Evolutionary conservation across 2,888 invertebrate species (phyloP), one percentile per base, ranked within the genome.

Genomic region (Antheraea yamamai): DNA sequence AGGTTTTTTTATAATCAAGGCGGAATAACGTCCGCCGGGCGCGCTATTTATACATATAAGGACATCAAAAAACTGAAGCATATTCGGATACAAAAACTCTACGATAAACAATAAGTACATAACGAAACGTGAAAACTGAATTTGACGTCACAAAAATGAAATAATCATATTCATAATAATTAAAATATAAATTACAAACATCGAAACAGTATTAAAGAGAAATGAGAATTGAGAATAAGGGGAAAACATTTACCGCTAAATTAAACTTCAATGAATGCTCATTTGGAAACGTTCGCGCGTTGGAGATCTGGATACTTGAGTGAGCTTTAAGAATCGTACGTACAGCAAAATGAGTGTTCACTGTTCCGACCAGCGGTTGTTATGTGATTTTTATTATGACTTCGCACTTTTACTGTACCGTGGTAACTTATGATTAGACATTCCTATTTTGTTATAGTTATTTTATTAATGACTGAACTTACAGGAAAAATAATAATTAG

Each of bases 171-270:
- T 20, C 55, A 55, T 55, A 20, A 55, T n/a, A 55, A 52, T 18
- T 52, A 20, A 55, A 20, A 55, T 55, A 20, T 20, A 30, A 30
- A 66, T 26, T 30, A 30, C 30, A 30, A 66, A 30, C 16, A 30
- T 30, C 16, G 61, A 26, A 30, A 30, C 12, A 66, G 47, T 66
- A 66, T 66, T 66, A 30, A 66, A 66, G 30, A 30, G 64, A 55
- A 73, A 26, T 16, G 35, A 23, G 30, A 14, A 72, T 72, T 16
- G 52, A 23, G 52, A 18, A 72, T 26, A 51, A 55, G 55, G 3
- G 26, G 72, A 68, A 68, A 68, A 68, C 68, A 70, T 70, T 70
- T 70, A 70, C 39, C 70, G n/a, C n/a, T 39, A 70, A 39, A 39
- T 70, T 70, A 70, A 70, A 70, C 39, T 70, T 10, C 70, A 70